Evolutionary conservation across 2,113 vertebrate species (phyloP), one percentile per base, ranked within the genome.

Genomic region (Brachionichthys hirsutus): DNA sequence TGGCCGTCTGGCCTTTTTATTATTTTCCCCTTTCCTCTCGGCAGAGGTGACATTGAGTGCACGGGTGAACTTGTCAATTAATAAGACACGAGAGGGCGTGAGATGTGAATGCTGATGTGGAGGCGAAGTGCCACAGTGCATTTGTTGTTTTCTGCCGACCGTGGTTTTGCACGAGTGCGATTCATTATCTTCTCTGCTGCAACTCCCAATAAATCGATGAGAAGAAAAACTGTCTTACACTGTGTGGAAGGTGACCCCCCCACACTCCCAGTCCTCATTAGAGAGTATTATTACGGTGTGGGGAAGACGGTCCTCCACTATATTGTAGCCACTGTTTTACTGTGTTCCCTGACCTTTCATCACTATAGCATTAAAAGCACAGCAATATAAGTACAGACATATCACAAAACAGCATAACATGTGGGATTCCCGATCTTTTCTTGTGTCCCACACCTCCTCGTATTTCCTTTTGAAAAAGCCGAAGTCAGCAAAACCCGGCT

Each of bases 41-140:
- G 52, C 61, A 62, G 66, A 73, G 76, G 77, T 85, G 81, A 82
- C 80, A 83, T 72, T 77, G 76, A 81, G 64, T 76, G 48, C 48
- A 70, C 76, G 16, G 20, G 48, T 35, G 46, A 58, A 77, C 75
- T 60, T 71, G 72, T 79, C 66, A 67, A 80, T 88, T 79, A 84
- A 85, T 84, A 85, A 78, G 77, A 68, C 78, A 78, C 68, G 75
- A 82, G 70, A 70, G 64, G 61, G 69, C 58, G 64, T 61, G 71
- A 75, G 76, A 68, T 44, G 68, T 18, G 78, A 72, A 79, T 68
- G 80, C 77, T 77, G 70, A 84, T 75, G 71, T 6, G 4, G 75
- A 63, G 79, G 78, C 72, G 76, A 80, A 44, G 56, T n/a, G 40
- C 78, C 56, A 35, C 41, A 13, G 22, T 71, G 78, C 67, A 67